Conservation (phyloP, 2,797 vertebrate genomes). For the Urosaurus nigricauda region DNA sequence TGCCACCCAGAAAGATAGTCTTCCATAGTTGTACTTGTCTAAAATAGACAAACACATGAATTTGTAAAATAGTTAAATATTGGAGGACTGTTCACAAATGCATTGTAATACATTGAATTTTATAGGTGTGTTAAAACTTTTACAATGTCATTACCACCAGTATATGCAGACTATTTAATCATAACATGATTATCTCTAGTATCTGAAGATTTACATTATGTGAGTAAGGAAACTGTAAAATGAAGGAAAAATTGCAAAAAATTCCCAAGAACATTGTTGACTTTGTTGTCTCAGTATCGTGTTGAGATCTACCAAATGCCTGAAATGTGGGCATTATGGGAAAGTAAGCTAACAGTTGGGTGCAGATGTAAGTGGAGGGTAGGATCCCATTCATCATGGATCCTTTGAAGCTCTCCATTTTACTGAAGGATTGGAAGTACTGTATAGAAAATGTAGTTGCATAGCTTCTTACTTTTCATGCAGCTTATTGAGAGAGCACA, state of each 20-base stretch:
- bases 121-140: neutral
- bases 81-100: neutral
- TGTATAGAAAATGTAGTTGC: neutral
- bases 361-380: neutral
- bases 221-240: neutral
- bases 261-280: neutral
- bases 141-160: neutral
- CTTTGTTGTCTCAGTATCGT: neutral
- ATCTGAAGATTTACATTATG: neutral
- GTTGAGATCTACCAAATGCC: no score
- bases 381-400: neutral
- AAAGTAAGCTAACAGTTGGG: neutral
- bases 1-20: neutral
- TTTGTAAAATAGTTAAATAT: neutral
- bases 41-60: neutral
- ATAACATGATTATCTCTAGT: neutral
- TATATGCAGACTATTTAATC: neutral
- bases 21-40: neutral
- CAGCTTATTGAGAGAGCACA: conserved; percentile 20
- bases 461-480: neutral
- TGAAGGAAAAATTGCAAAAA: neutral
- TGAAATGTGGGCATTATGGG: neutral
- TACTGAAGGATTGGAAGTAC: neutral
- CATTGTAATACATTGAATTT: neutral
- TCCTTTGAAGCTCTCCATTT: neutral